Base-by-base conservation (phyloP, 2,797 vertebrate species). In the Cyprinodon diabolis region DNA sequence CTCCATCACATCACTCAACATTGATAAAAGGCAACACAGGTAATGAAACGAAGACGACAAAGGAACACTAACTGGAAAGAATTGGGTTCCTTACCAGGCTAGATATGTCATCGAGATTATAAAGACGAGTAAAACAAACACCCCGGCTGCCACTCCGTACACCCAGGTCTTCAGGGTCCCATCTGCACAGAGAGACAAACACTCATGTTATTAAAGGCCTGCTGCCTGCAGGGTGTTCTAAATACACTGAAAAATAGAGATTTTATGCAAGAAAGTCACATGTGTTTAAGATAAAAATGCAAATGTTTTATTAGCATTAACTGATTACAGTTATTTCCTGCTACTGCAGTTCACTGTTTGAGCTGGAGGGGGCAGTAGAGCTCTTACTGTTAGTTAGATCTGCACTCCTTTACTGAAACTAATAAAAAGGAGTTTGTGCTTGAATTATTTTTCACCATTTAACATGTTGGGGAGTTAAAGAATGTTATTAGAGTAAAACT, bases 151-250 rank as follows among this genome's bases (percentile, higher is more conserved):
- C 73, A 99, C 98, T 78, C 98, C 98, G 23, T 99, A 99, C 86
- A 99, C 98, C 98, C 98, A 99, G 76, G 97, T 99, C 96, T 99
- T 98, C 93, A 99, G 93, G 91, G 94, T 97, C 78, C 98, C 98
- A 90, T 99, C 98, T 99, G 96, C 84, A 94, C 90, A 90, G 83
- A 95, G 87, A 89, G 56, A 73, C 0, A 48, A 17, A 56, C 51
- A 68, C 49, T 21, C 37, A 55, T 30, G 40, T 14, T 9, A 25
- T 25, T 66, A 47, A 21, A 12, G n/a, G 6, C 5, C 12, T 15
- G 15, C 7, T 13, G 6, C 5, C 12, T 15, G 15, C 7, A 66
- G 10, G 37, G 21, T 9, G 40, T 62, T 62, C 3, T 43, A 30
- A 30, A 30, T 30, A 30, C 30, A 3, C 30, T 30, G 30, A 40